Base-by-base conservation (phyloP, 2,888 invertebrate genomes). In the Habrosyne pyritoides region DNA sequence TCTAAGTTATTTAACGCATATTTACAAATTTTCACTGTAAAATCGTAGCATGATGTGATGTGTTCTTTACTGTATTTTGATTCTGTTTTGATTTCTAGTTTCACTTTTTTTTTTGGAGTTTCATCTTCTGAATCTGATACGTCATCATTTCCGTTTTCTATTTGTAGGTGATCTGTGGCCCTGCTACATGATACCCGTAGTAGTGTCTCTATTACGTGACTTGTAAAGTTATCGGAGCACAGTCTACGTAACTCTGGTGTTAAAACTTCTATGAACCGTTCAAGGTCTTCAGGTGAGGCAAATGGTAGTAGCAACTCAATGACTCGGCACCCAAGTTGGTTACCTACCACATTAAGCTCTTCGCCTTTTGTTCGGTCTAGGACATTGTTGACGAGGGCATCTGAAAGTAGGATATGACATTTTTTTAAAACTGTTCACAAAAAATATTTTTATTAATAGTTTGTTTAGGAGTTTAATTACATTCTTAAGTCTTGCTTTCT, bases 1-100 rank as follows among this genome's bases (percentile, higher is more conserved):
- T 97, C 97, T 57, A 97, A 88, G 88, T 98, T 98, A 81, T 98
- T 98, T 0, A 97, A 83, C 21, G 95, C 91, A 83, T 96, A 98
- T 86, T 95, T 96, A 58, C 95, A 94, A 3, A 96, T 89, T 82
- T 96, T 96, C 12, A 95, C 62, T 0, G 96, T 94, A 78, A 96
- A 96, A 10, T 94, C 88, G 2, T 93, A 89, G 66, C 95, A 96
- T 48, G 86, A 90, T 30, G 89, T 73, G n/a, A 93, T 77, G 60
- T 94, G 94, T 2, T 89, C 86, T 5, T 86, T 71, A 1, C 77
- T 74, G 49, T 93, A 94, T 55, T 88, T 79, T 0, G 73, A 59
- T 53, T 79, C 73, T 2, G 58, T 56, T 63, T 70, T 65, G 0
- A 49, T 36, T 59, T 79, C 79, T 57, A 69, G 53, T 84, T 93